These are phyloP conservation scores for Cheilosia vernalis DNA, from an alignment of 2,888 invertebrate genomes.

Conservation along the genomic window DNA sequence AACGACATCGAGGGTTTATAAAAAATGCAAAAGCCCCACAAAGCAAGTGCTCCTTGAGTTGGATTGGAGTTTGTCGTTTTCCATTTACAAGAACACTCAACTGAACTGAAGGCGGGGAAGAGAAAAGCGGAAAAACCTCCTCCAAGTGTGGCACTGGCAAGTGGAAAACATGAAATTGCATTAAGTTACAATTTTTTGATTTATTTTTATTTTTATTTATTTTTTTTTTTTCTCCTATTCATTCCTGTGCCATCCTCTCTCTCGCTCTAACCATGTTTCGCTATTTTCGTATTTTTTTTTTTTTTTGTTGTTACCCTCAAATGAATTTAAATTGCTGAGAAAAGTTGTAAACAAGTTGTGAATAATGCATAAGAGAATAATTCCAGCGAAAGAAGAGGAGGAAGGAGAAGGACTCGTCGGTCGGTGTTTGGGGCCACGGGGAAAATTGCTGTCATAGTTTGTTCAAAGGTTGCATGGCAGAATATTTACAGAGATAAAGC, in stretches of 20 bases:
- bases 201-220: conserved; percentile 18
- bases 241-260: neutral
- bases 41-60: conserved; percentile 42
- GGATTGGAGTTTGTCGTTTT: neutral
- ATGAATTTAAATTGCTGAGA: conserved; percentile 65
- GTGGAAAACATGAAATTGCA: conserved; percentile 60
- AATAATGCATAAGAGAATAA: conserved; percentile 67
- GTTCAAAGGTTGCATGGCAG: conserved; percentile 17
- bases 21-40: conserved; percentile 43
- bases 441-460: conserved; percentile 1
- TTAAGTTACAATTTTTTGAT: conserved; percentile 37
- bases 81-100: conserved; percentile 40
- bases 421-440: neutral
- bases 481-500: neutral
- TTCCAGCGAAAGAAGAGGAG: neutral
- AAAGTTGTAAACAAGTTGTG: conserved; percentile 70
- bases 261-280: neutral
- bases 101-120: neutral
- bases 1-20: conserved; percentile 38
- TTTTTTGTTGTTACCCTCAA: neutral
- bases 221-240: neutral
- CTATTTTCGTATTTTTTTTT: conserved; percentile 24
- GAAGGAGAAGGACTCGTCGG: conserved; percentile 16
- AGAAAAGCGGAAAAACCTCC: conserved; percentile 25
- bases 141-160: conserved; percentile 33